Percentiles rank a stretch among this genome's conserved stretches.
phyloP scores from a whole-genome alignment of 2,797 vertebrate genomes.

The Pteronotus mesoamericanus region DNA sequence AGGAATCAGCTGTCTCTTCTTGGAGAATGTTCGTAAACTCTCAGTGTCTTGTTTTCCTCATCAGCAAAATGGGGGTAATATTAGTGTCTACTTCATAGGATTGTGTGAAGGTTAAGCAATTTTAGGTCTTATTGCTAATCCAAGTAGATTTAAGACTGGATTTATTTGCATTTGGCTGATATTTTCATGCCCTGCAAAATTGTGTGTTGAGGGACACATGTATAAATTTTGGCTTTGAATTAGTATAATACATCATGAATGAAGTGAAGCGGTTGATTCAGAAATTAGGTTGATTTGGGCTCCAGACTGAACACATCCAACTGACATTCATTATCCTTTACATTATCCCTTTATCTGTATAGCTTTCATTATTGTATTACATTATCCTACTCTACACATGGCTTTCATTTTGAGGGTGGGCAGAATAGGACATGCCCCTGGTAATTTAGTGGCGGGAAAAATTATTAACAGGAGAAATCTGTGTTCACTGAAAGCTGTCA shows the following conservation, averaged over 20 bases:
- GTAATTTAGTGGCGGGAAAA: neutral
- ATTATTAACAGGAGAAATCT: slow-evolving; percentile 19
- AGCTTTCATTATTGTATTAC: neutral
- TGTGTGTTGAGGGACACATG: neutral
- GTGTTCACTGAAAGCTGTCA: neutral
- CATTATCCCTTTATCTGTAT: neutral
- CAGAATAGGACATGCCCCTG: neutral
- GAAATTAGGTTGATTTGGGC: neutral
- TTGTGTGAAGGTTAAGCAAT: neutral
- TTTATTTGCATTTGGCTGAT: neutral
- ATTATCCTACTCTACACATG: neutral
- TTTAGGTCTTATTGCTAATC: neutral
- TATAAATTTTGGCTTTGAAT: neutral
- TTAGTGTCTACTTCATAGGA: neutral
- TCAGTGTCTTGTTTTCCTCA: neutral
- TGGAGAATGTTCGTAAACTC: neutral
- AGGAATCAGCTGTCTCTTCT: neutral
- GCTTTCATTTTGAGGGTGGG: neutral
- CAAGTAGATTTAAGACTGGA: neutral
- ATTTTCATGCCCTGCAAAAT: neutral
- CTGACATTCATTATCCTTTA: neutral
- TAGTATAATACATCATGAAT: neutral
- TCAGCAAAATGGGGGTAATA: neutral
- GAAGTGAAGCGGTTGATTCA: neutral
- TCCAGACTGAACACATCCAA: neutral